phyloP scores from a whole-genome alignment of 2,113 vertebrate species.

The Rhombomys opimus region DNA sequence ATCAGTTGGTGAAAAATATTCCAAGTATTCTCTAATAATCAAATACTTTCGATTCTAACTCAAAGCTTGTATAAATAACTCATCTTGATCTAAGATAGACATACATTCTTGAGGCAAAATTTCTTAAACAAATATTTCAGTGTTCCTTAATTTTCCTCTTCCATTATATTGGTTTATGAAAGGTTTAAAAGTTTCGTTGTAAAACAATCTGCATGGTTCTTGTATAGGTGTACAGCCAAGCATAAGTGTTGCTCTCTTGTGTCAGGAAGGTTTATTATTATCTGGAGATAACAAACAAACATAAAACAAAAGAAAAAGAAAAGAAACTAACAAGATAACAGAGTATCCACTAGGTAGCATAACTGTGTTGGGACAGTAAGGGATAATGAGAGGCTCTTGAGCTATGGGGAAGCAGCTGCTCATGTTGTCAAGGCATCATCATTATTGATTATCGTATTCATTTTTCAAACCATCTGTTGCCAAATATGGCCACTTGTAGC shows the following conservation, averaged over 20 bases:
- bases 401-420: conserved; percentile 19
- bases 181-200: background rate
- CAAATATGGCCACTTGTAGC: conserved; percentile 27
- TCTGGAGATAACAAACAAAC: background rate
- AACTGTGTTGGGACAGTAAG: background rate
- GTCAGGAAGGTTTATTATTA: background rate
- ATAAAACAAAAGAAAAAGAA: no score
- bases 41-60: conserved; percentile 24
- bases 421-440: background rate
- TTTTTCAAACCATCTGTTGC: conserved; percentile 63
- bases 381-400: conserved; percentile 23
- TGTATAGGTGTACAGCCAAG: background rate
- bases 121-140: conserved; percentile 25
- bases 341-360: background rate
- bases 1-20: background rate
- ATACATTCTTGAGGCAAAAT: conserved; percentile 13
- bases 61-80: background rate
- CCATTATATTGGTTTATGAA: background rate
- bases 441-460: conserved; percentile 68
- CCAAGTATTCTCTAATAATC: background rate
- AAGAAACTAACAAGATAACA: background rate
- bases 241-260: background rate
- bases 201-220: background rate
- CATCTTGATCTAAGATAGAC: background rate
- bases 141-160: background rate